Conservation (phyloP, 2,888 invertebrate species). For the Morpho achilles region DNA sequence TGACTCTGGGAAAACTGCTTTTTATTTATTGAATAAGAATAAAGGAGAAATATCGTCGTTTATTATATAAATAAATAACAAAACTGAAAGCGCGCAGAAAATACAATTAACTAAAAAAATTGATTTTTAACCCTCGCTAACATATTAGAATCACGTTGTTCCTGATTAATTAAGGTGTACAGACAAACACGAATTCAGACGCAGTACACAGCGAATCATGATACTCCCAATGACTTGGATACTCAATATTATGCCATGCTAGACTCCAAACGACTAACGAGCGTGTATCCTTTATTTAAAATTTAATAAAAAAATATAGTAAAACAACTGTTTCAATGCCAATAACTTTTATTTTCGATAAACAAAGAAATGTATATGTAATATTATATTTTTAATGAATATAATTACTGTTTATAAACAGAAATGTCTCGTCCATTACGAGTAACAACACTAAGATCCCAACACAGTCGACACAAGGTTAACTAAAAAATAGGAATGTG, state of each 20-base stretch:
- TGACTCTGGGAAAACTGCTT: too few species aligned
- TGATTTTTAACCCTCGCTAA: neutral
- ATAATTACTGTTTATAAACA: constrained; percentile 70
- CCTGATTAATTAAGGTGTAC: too few species aligned
- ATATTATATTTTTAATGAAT: constrained; percentile 61
- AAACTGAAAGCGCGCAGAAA: neutral
- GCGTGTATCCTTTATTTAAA: too few species aligned
- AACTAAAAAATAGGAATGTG: constrained; percentile 47
- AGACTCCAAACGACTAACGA: too few species aligned
- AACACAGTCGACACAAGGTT: constrained; percentile 59
- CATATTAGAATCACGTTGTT: too few species aligned
- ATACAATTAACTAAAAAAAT: neutral
- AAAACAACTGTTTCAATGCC: constrained; percentile 45
- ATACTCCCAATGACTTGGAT: too few species aligned
- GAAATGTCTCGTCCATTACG: constrained; percentile 57
- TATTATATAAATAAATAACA: too few species aligned
- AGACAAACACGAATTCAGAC: too few species aligned
- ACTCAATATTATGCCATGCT: too few species aligned
- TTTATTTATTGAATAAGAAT: too few species aligned
- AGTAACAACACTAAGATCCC: constrained; percentile 58
- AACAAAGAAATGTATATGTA: constrained; percentile 70
- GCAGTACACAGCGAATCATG: too few species aligned
- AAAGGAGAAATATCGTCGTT: too few species aligned
- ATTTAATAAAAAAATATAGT: constrained; percentile 23
- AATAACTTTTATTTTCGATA: constrained; percentile 76